A percentile compares a stretch with the other conserved stretches of the same genome.
Evolutionary conservation across 2,797 vertebrate genomes (phyloP).

Genomic region (Lates japonicus): DNA sequence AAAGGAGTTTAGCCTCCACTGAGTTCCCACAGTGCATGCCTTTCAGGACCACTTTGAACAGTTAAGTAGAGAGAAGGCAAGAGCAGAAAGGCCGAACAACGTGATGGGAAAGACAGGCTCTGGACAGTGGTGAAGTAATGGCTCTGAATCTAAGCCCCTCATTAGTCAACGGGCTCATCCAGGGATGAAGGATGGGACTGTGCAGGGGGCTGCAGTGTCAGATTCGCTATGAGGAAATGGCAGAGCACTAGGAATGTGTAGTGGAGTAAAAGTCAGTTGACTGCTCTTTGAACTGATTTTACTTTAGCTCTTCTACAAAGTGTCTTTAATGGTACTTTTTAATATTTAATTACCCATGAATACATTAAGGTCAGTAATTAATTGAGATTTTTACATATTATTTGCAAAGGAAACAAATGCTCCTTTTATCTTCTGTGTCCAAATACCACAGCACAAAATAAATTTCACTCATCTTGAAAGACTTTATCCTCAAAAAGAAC

Average conservation of each 20-base stretch:
- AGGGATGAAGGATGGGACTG: constrained; percentile 65
- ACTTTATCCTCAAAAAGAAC: too few species aligned
- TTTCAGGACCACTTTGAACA: constrained; percentile 53
- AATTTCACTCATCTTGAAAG: background rate
- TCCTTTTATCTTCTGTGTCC: background rate
- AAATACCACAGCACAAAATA: background rate
- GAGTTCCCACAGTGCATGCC: constrained; percentile 24
- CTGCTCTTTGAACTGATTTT: constrained; percentile 45
- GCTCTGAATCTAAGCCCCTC: constrained; percentile 69
- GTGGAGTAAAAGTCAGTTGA: constrained; percentile 71
- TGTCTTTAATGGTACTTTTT: background rate
- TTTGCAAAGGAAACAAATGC: background rate
- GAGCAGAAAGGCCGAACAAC: constrained; percentile 46
- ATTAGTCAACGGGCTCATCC: constrained; percentile 68
- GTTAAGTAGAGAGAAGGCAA: constrained; percentile 46
- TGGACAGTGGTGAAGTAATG: constrained; percentile 68
- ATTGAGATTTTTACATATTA: background rate
- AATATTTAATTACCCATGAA: background rate
- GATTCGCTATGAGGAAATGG: constrained; percentile 64
- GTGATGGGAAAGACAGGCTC: constrained; percentile 60
- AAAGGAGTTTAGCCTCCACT: constrained; percentile 25
- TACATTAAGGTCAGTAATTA: background rate
- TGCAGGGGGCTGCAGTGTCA: constrained; percentile 69
- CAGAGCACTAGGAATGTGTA: constrained; percentile 62
- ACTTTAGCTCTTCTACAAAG: background rate